phyloP scores from a whole-genome alignment of 2,797 vertebrate species.

The Notoglanidium macrostoma region DNA sequence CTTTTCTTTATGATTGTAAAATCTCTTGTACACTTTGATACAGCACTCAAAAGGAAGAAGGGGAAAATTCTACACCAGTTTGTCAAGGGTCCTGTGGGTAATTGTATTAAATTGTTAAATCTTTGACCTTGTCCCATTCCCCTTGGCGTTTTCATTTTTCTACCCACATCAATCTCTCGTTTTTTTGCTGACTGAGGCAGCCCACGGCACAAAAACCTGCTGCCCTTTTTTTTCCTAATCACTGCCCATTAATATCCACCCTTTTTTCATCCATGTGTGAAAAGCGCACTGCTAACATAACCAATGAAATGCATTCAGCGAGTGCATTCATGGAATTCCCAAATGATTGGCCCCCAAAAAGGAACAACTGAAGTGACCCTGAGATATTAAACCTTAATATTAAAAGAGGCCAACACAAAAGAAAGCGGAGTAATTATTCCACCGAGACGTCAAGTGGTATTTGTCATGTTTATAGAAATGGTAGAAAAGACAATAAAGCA shows the following conservation, averaged over 20 bases:
- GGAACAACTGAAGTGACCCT: neutral
- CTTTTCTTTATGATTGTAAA: neutral
- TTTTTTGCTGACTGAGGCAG: conserved; percentile 40
- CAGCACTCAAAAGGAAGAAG: conserved; percentile 11
- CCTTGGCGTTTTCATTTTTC: conserved; percentile 41
- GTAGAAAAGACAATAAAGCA: conserved; percentile 44
- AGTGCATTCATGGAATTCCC: neutral
- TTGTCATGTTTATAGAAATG: conserved; percentile 14
- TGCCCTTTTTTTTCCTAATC: neutral
- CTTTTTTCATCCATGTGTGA: conserved; percentile 15
- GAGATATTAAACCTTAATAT: conserved; percentile 1
- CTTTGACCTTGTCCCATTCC: conserved; percentile 46
- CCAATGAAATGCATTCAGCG: conserved; percentile 30
- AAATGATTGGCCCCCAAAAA: conserved; percentile 7
- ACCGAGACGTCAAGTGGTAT: neutral
- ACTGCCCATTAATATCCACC: neutral
- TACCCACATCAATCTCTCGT: conserved; percentile 46
- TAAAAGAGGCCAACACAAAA: neutral
- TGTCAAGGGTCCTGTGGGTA: conserved; percentile 33
- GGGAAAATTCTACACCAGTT: neutral
- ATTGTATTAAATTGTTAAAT: conserved; percentile 47
- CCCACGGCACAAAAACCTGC: conserved; percentile 27
- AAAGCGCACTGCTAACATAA: conserved; percentile 25
- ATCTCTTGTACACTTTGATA: conserved; percentile 14
- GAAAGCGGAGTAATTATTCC: conserved; percentile 10